Conservation (phyloP, 1,140 invertebrate genomes). For the Elymnias hypermnestra region DNA sequence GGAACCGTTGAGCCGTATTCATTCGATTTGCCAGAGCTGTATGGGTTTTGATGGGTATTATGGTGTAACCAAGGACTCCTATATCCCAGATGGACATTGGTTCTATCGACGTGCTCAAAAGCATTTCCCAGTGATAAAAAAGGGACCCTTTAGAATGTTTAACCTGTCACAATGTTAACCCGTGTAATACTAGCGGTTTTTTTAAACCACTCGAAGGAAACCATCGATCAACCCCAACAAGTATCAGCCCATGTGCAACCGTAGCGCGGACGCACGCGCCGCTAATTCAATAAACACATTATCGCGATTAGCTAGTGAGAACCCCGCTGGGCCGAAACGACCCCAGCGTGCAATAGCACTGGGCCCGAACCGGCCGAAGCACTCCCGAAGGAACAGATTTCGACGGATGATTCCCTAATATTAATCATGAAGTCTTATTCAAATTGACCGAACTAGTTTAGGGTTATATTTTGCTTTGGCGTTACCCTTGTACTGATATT, state of each 20-base stretch:
- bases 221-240: constrained; percentile 14
- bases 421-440: constrained; percentile 55
- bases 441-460: constrained; percentile 31
- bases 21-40: too few species aligned
- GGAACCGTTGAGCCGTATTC: too few species aligned
- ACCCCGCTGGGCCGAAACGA: constrained; percentile 40
- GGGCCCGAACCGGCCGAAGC: constrained; percentile 28
- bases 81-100: too few species aligned
- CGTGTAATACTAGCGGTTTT: constrained; percentile 1
- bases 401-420: constrained; percentile 47
- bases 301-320: constrained; percentile 66
- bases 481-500: background rate
- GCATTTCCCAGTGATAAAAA: too few species aligned
- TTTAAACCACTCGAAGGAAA: constrained; percentile 12
- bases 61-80: too few species aligned
- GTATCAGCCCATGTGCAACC: constrained; percentile 34
- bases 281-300: constrained; percentile 75
- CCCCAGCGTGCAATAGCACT: constrained; percentile 29
- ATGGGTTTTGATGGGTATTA: too few species aligned
- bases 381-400: constrained; percentile 47
- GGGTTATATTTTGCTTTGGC: constrained; percentile 21
- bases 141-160: too few species aligned
- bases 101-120: too few species aligned
- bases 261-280: constrained; percentile 58
- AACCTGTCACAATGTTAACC: constrained; percentile 8